Base-by-base conservation (phyloP, 2,797 vertebrate species). In the Podarcis siculus region DNA sequence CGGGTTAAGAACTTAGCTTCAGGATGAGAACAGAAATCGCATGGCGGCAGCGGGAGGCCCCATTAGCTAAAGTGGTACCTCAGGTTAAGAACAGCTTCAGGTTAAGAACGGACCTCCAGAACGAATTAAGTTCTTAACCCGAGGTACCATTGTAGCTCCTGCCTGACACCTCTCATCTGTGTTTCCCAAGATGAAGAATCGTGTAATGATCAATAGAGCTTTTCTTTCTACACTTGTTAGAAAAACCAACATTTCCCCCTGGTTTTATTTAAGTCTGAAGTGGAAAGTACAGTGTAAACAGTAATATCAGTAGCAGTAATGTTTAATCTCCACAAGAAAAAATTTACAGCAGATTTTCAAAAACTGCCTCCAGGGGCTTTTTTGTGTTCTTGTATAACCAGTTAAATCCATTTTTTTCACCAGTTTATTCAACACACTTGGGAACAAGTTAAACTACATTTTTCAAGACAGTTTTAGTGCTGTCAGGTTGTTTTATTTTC, bases 401-500 rank as follows among this genome's bases (percentile, higher is more conserved):
- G 93, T 67, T 90, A 80, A 88, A 92, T 91, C 90, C 61, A 1
- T 92, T 94, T 85, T 91, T 91, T 91, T 87, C 86, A 87, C 81
- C 69, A 86, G 90, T 93, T 87, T 90, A 89, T 93, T 73, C 92
- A 91, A 61, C 90, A 80, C 80, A 91, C 94, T 93, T 87, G 81
- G 32, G 90, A 96, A 95, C 96, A 86, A 95, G 95, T 94, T 86
- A 49, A 90, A 85, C 95, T 85, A 89, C 95, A 96, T 97, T 96
- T 95, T 94, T 92, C 37, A 91, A 89, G 84, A 85, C 67, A 58
- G 61, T 81, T 72, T 61, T 81, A 79, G 81, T 92, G 94, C 89
- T 86, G 37, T 91, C 75, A 76, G 32, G 32, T 58, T 71, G 66
- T 86, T 32, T 45, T 55, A 55, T 55, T 66, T 92, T 92, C 90